Evolutionary conservation across 1,140 invertebrate species (phyloP).

Genomic region (Aphaenogaster floridana): DNA sequence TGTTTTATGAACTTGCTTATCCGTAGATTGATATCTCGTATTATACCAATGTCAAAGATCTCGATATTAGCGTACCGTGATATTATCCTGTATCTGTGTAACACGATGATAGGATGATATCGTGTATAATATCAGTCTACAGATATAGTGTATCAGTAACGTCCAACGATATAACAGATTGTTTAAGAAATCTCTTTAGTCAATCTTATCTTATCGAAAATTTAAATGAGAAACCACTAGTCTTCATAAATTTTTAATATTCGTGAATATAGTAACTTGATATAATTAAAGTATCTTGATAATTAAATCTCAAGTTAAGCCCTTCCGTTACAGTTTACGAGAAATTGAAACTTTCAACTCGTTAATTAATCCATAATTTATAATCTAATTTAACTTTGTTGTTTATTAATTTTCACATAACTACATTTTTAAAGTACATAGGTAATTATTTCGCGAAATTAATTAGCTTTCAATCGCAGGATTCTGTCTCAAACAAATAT

Average conservation of each 20-base stretch:
- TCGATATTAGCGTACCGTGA: conserved; percentile 4
- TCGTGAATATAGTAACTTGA: background rate
- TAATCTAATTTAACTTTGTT: background rate
- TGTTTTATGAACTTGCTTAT: conserved; percentile 45
- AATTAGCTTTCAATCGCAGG: conserved; percentile 19
- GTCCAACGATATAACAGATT: background rate
- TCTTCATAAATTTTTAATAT: conserved; percentile 1
- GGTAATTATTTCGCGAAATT: background rate
- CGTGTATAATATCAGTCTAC: background rate
- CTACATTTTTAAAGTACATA: conserved; percentile 8
- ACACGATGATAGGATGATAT: background rate
- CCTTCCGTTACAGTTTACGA: background rate
- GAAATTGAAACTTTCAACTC: background rate
- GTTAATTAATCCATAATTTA: conserved; percentile 23
- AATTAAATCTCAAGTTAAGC: conserved; percentile 13
- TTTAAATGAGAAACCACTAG: background rate
- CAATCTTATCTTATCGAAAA: background rate
- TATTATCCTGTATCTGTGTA: conserved; percentile 12
- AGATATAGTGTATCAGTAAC: background rate
- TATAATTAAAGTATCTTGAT: background rate
- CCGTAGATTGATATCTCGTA: background rate
- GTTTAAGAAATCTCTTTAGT: conserved; percentile 9
- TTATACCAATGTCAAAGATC: background rate
- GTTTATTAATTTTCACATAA: background rate
- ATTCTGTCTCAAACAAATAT: background rate